These are phyloP conservation scores for Stegostoma tigrinum DNA, from an alignment of 2,113 vertebrate species.

Conservation along the genomic window DNA sequence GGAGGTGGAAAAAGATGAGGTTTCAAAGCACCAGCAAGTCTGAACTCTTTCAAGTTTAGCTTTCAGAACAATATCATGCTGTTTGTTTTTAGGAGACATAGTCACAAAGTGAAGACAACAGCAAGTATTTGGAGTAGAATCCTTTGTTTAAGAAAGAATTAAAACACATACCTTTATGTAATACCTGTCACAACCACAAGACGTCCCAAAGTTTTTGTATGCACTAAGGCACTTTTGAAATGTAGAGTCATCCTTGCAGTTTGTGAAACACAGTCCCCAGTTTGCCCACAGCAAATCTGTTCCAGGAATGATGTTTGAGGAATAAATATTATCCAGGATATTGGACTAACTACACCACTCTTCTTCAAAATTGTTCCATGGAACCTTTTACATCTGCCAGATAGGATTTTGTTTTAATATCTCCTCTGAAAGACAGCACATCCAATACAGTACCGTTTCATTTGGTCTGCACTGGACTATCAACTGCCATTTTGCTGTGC, in stretches of 20 bases:
- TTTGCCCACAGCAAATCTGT: neutral
- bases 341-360: neutral
- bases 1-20: neutral
- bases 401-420: neutral
- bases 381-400: neutral
- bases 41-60: neutral
- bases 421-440: neutral
- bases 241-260: neutral
- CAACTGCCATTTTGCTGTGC: neutral
- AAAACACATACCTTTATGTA: neutral
- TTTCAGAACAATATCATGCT: neutral
- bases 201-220: neutral
- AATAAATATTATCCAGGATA: neutral
- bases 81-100: neutral
- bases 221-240: neutral
- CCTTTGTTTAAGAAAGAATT: neutral
- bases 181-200: neutral
- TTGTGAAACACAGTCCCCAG: neutral
- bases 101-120: neutral
- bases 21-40: neutral
- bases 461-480: neutral
- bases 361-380: neutral
- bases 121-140: neutral
- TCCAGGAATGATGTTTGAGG: neutral
- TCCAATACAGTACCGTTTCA: neutral